These are phyloP conservation scores for Agrypnus murinus DNA, from an alignment of 2,888 invertebrate species.

Conservation along the genomic window DNA sequence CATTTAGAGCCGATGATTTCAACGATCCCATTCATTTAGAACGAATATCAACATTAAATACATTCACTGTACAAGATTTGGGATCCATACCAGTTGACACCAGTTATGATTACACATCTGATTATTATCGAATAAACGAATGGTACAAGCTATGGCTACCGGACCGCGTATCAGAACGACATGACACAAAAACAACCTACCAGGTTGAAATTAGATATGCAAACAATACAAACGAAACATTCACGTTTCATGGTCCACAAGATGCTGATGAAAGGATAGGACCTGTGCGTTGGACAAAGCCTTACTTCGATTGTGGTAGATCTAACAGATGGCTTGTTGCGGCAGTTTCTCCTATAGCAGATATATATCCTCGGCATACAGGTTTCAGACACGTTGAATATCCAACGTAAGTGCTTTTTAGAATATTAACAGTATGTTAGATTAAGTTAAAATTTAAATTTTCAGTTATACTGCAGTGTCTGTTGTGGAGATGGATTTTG, in stretches of 20 bases:
- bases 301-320: conserved; percentile 97
- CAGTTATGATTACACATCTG: conserved; percentile 92
- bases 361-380: conserved; percentile 95
- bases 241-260: conserved; percentile 95
- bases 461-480: conserved; percentile 91
- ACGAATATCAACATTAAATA: conserved; percentile 95
- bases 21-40: conserved; percentile 97
- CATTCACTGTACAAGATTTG: conserved; percentile 89
- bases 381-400: conserved; percentile 95
- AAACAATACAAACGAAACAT: conserved; percentile 96
- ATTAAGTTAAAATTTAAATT: conserved; percentile 34
- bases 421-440: not conserved
- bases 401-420: conserved; percentile 82
- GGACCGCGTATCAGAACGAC: conserved; percentile 84
- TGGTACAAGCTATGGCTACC: conserved; percentile 96
- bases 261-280: conserved; percentile 93
- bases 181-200: conserved; percentile 94
- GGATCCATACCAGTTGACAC: conserved; percentile 86
- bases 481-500: conserved; percentile 96
- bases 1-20: conserved; percentile 93
- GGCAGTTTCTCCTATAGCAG: conserved; percentile 95
- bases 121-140: conserved; percentile 93
- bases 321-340: conserved; percentile 97
- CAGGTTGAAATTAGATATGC: conserved; percentile 95
- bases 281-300: conserved; percentile 94